Evolutionary conservation across 2,113 vertebrate species (phyloP).

Genomic region (Vulpes ferrilata): DNA sequence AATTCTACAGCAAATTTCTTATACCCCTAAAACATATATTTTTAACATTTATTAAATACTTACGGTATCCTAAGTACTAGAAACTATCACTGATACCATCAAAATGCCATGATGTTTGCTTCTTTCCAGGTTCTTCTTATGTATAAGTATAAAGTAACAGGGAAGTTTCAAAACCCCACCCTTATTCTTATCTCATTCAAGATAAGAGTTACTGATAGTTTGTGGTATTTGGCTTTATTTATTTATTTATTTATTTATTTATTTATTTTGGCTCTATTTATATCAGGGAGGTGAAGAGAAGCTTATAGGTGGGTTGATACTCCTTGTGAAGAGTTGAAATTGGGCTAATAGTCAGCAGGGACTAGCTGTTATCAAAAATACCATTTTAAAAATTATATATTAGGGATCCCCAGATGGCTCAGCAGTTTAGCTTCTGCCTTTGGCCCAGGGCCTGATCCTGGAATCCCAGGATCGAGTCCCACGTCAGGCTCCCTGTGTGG

Average conservation of each 20-base stretch:
- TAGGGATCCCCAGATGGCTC: not conserved
- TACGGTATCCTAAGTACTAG: not conserved
- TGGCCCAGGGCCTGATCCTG: no score
- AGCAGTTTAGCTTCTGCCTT: no score
- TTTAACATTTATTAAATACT: conserved; percentile 53
- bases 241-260: no score
- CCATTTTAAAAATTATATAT: not conserved
- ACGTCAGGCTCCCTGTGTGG: no score
- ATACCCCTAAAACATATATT: not conserved
- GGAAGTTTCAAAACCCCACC: conserved; percentile 4
- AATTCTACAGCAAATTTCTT: conserved; percentile 46
- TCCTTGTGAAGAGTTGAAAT: conserved; percentile 9
- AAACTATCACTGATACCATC: not conserved
- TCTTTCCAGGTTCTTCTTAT: conserved; percentile 43
- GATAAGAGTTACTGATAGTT: not conserved
- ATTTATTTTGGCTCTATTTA: not conserved
- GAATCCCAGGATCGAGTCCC: no score
- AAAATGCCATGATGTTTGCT: conserved; percentile 35
- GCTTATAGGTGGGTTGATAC: not conserved
- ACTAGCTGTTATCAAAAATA: conserved; percentile 27
- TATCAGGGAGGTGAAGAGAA: conserved; percentile 19
- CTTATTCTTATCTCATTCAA: conserved; percentile 27
- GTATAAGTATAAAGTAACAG: conserved; percentile 42
- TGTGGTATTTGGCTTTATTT: conserved; percentile 20
- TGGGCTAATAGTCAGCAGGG: not conserved